phyloP scores from a whole-genome alignment of 2,888 invertebrate genomes.

The Hyalella azteca region DNA sequence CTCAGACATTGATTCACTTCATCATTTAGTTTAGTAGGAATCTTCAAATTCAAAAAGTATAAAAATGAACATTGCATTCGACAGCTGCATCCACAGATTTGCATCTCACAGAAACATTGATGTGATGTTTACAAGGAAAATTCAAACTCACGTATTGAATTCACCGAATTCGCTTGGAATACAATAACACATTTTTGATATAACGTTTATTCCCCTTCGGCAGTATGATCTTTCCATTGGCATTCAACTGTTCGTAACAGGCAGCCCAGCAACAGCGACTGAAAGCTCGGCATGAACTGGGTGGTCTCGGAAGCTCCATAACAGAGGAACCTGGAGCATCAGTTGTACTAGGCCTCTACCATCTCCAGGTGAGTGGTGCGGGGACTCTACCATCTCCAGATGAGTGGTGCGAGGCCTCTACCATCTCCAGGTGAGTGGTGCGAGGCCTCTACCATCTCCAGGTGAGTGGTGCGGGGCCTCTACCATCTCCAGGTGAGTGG shows the following conservation, averaged over 20 bases:
- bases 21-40: too few species aligned
- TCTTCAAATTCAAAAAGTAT: not conserved
- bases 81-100: too few species aligned
- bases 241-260: too few species aligned
- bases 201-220: too few species aligned
- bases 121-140: too few species aligned
- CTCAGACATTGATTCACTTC: not conserved
- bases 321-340: not conserved
- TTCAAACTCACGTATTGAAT: too few species aligned
- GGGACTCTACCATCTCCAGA: not conserved
- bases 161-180: too few species aligned
- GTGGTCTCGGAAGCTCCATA: too few species aligned
- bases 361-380: constrained; percentile 36
- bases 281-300: constrained; percentile 5
- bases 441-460: not conserved
- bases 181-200: too few species aligned
- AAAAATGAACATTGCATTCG: not conserved
- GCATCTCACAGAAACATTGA: not conserved
- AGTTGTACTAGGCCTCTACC: constrained; percentile 32
- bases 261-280: constrained; percentile 31
- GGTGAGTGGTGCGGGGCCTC: constrained; percentile 29
- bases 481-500: constrained; percentile 46
- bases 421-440: not conserved
- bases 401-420: not conserved
- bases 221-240: too few species aligned